These are phyloP conservation scores for Tetrax tetrax DNA, from an alignment of 2,113 vertebrate genomes.

Conservation along the genomic window DNA sequence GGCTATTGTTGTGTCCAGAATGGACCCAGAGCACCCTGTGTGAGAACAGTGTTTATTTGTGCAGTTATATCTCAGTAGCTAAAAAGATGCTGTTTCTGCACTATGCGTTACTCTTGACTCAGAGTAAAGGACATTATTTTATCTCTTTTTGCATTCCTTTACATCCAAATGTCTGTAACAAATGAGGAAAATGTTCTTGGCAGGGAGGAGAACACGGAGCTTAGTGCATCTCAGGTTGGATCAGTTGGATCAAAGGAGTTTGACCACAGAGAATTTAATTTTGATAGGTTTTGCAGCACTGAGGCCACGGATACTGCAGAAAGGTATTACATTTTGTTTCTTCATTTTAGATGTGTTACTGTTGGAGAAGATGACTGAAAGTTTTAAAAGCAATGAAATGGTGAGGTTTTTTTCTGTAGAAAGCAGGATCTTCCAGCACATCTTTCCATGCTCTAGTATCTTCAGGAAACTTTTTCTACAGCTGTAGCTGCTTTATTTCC, in stretches of 20 bases:
- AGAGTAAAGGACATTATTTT: background rate
- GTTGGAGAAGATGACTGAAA: background rate
- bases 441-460: background rate
- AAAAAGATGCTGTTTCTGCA: background rate
- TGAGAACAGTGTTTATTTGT: background rate
- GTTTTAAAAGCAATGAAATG: background rate
- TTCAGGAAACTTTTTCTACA: background rate
- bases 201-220: background rate
- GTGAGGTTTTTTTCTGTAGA: background rate
- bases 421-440: background rate
- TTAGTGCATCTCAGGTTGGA: background rate
- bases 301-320: background rate
- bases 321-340: background rate
- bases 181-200: background rate
- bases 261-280: background rate
- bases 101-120: background rate
- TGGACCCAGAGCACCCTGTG: background rate
- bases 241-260: background rate
- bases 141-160: background rate
- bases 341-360: background rate
- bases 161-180: background rate
- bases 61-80: background rate
- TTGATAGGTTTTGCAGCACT: background rate
- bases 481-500: constrained; percentile 2
- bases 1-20: background rate